These are phyloP conservation scores for Batillaria attramentaria DNA, from an alignment of 1,140 invertebrate genomes.

Conservation along the genomic window DNA sequence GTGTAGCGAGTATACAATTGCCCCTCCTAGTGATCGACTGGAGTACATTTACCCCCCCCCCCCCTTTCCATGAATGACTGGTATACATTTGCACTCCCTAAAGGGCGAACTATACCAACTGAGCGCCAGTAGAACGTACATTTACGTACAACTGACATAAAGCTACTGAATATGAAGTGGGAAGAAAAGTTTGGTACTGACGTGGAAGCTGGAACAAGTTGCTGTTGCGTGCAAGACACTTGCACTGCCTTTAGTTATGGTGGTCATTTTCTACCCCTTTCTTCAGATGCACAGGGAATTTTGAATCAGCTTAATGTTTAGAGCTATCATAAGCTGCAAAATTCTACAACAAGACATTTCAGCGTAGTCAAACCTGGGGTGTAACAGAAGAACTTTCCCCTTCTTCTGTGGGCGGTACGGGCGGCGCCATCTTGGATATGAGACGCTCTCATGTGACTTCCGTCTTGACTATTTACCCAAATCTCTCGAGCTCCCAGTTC, in stretches of 20 bases:
- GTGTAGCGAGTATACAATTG: too few species aligned
- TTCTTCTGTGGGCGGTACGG: conserved; percentile 46
- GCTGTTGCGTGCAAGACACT: not conserved
- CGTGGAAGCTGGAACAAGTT: not conserved
- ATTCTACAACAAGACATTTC: not conserved
- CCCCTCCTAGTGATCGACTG: too few species aligned
- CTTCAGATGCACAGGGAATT: not conserved
- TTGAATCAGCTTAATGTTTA: too few species aligned
- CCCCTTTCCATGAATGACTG: too few species aligned
- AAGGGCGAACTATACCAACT: too few species aligned
- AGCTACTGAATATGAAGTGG: too few species aligned
- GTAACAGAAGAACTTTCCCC: conserved; percentile 7
- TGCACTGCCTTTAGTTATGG: not conserved
- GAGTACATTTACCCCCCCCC: too few species aligned
- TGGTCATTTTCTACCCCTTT: not conserved
- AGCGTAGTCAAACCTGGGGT: not conserved
- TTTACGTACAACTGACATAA: too few species aligned
- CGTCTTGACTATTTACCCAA: conserved; percentile 11
- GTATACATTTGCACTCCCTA: too few species aligned
- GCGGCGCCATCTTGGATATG: conserved; percentile 50
- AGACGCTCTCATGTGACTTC: conserved; percentile 28
- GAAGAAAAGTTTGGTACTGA: not conserved
- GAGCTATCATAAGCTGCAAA: too few species aligned
- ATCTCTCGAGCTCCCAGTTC: too few species aligned
- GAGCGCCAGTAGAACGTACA: too few species aligned